A percentile compares a stretch with the other conserved stretches of the same genome.
Evolutionary conservation across 1,140 invertebrate species (phyloP).

Genomic region (Epicauta chinensis): DNA sequence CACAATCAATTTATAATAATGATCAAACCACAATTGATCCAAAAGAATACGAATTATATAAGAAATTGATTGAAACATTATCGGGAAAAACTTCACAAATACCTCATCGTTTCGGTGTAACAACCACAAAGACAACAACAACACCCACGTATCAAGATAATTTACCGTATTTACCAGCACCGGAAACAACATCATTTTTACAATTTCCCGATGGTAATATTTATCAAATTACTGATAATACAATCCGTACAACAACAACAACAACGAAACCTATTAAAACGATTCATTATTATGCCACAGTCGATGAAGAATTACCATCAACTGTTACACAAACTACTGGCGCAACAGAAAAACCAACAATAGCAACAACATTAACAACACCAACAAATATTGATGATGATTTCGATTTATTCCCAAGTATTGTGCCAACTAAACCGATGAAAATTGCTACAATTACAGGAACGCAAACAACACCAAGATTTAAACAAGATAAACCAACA

Average conservation of each 20-base stretch:
- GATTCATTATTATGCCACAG: constrained; percentile 16
- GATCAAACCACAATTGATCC: constrained; percentile 20
- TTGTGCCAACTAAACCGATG: background rate
- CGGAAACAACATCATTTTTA: constrained; percentile 12
- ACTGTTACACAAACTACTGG: background rate
- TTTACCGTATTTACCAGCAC: background rate
- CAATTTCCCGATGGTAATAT: constrained; percentile 20
- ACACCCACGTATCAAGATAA: background rate
- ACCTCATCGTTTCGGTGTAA: constrained; percentile 12
- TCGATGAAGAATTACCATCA: constrained; percentile 13
- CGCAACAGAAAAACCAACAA: background rate
- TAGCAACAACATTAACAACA: constrained; percentile 1
- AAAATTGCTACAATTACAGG: background rate
- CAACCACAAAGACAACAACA: constrained; percentile 1
- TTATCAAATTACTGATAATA: constrained; percentile 20
- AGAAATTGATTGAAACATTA: constrained; percentile 24
- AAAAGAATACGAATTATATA: constrained; percentile 28
- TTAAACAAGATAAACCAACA: background rate
- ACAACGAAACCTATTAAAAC: constrained; percentile 7
- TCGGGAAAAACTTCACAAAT: constrained; percentile 24
- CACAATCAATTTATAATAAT: background rate
- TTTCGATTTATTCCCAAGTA: background rate
- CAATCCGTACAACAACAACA: constrained; percentile 4
- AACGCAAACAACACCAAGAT: background rate
- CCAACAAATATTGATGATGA: background rate